phyloP scores from a whole-genome alignment of 1,140 invertebrate genomes.

The Drosophila pseudoananassae region DNA sequence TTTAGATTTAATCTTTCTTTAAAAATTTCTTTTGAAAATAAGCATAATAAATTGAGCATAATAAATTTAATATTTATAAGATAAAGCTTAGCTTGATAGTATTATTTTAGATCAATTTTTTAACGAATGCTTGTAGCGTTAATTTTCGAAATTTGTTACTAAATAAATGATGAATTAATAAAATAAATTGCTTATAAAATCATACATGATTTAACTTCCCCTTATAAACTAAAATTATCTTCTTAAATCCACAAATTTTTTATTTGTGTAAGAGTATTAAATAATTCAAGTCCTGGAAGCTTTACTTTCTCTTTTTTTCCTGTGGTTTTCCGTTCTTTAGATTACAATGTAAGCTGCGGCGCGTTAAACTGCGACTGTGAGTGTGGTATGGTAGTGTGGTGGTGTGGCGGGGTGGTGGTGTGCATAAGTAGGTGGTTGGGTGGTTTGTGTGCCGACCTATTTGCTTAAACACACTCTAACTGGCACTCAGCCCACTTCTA shows the following conservation, averaged over 20 bases:
- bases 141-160: too few relatives aligned
- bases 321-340: constrained; percentile 58
- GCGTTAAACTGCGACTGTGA: constrained; percentile 60
- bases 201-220: too few relatives aligned
- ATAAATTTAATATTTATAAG: too few relatives aligned
- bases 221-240: too few relatives aligned
- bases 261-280: background rate
- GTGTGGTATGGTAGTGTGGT: background rate
- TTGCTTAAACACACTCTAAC: constrained; percentile 66
- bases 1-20: too few relatives aligned
- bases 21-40: too few relatives aligned
- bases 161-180: too few relatives aligned
- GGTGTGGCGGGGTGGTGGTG: constrained; percentile 13
- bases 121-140: too few relatives aligned
- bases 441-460: constrained; percentile 63
- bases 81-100: too few relatives aligned
- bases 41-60: too few relatives aligned
- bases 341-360: constrained; percentile 76
- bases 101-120: too few relatives aligned
- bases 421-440: constrained; percentile 14
- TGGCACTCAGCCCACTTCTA: constrained; percentile 27
- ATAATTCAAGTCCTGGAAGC: background rate
- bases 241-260: background rate
- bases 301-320: constrained; percentile 8
- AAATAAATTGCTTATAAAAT: too few relatives aligned